Evolutionary conservation across 2,888 invertebrate genomes (phyloP).

Genomic region (Sceliomorpha sp.): DNA sequence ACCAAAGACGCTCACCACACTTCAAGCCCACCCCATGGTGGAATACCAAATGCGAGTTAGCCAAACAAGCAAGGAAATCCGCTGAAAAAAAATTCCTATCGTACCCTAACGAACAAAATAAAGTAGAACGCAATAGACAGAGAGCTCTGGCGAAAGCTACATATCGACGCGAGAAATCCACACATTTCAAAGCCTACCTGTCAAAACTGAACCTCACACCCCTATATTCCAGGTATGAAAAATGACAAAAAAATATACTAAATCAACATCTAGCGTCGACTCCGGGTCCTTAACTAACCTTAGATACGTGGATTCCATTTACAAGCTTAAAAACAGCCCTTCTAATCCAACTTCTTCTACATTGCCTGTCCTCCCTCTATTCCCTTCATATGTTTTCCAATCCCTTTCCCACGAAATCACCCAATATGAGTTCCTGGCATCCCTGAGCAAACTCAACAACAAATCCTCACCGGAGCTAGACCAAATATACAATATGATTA

Average conservation of each 20-base stretch:
- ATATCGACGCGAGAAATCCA: background rate
- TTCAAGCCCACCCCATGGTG: too few species aligned
- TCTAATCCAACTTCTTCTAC: too few species aligned
- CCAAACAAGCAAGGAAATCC: slow-evolving; percentile 1
- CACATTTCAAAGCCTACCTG: background rate
- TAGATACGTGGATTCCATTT: too few species aligned
- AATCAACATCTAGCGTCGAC: too few species aligned
- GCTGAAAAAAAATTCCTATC: slow-evolving; percentile 23
- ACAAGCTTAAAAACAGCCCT: too few species aligned
- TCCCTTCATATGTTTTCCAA: too few species aligned
- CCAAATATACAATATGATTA: slow-evolving; percentile 3
- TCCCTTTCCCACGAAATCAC: background rate
- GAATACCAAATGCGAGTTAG: slow-evolving; percentile 26
- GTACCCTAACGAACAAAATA: background rate
- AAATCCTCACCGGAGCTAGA: slow-evolving; percentile 16
- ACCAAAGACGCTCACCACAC: too few species aligned
- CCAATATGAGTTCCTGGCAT: background rate
- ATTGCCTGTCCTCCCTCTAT: too few species aligned
- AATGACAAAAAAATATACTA: too few species aligned
- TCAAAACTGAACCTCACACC: background rate
- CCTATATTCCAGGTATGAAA: too few species aligned
- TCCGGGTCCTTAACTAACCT: too few species aligned
- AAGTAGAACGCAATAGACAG: slow-evolving; percentile 24
- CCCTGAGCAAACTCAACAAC: background rate
- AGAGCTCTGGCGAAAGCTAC: slow-evolving; percentile 20